These are phyloP conservation scores for Noctua pronuba DNA, from an alignment of 2,888 invertebrate genomes.

Conservation along the genomic window DNA sequence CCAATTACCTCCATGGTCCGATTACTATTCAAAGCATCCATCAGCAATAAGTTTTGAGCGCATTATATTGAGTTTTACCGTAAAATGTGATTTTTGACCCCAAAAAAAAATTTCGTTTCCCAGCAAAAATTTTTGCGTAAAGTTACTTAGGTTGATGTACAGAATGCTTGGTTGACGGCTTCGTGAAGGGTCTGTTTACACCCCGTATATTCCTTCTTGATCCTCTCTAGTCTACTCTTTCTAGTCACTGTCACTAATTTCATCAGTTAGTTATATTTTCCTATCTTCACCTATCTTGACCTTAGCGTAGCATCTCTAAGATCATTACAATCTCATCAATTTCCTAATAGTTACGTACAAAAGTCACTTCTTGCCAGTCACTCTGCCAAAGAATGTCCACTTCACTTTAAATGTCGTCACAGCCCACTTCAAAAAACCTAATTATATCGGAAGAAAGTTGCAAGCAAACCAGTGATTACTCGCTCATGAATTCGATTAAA, in stretches of 20 bases:
- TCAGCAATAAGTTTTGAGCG: no score
- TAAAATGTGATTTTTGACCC: no score
- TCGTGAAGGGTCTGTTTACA: no score
- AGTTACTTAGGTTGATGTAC: no score
- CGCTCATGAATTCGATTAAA: conserved; percentile 76
- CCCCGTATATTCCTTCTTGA: neutral
- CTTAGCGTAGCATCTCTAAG: conserved; percentile 6
- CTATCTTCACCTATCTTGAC: neutral
- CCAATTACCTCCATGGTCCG: no score
- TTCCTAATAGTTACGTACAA: conserved; percentile 58
- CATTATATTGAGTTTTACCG: no score
- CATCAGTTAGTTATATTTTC: neutral
- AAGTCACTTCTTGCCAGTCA: conserved; percentile 48
- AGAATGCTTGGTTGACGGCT: no score
- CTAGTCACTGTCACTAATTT: neutral
- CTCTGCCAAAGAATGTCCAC: conserved; percentile 72
- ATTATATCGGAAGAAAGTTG: conserved; percentile 76
- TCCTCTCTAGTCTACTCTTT: no score
- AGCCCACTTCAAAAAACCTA: conserved; percentile 75
- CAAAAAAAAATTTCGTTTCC: no score
- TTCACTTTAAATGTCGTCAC: conserved; percentile 76
- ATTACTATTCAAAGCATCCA: no score
- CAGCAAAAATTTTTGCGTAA: no score
- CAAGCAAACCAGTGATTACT: conserved; percentile 75
- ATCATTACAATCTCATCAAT: conserved; percentile 57